Conservation (phyloP, 1,140 invertebrate species). For the Eulimnadia texana region DNA sequence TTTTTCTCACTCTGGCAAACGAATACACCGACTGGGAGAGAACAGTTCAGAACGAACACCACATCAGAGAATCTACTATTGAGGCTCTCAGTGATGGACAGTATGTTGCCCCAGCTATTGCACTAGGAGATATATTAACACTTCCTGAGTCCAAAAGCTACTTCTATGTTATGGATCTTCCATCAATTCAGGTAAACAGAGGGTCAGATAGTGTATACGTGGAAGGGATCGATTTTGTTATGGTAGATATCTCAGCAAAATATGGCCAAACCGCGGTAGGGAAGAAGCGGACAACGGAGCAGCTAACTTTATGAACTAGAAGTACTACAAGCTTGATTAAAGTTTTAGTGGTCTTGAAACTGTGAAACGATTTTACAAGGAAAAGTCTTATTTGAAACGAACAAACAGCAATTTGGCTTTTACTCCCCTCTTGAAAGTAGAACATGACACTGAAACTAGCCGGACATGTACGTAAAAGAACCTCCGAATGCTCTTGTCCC, state of each 20-base stretch:
- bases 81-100: constrained; percentile 84
- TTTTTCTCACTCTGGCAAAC: constrained; percentile 90
- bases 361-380: neutral
- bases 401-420: too few species aligned
- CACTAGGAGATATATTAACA: constrained; percentile 61
- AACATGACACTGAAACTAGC: too few species aligned
- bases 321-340: neutral
- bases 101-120: constrained; percentile 68
- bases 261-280: too few species aligned
- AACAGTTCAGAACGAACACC: constrained; percentile 77
- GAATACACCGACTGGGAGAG: constrained; percentile 96
- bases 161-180: constrained; percentile 76
- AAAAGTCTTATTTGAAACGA: too few species aligned
- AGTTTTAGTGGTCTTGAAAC: neutral
- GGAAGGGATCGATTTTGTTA: too few species aligned
- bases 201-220: too few species aligned
- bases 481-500: too few species aligned
- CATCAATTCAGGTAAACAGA: neutral
- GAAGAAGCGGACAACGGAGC: neutral
- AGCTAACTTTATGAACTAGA: neutral
- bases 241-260: too few species aligned
- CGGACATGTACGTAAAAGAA: too few species aligned
- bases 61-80: constrained; percentile 80
- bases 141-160: constrained; percentile 44
- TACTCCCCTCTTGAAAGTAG: too few species aligned